Percentiles rank a stretch among this genome's conserved stretches.
phyloP scores from a whole-genome alignment of 2,113 vertebrate species.

The Neoarius graeffei region DNA sequence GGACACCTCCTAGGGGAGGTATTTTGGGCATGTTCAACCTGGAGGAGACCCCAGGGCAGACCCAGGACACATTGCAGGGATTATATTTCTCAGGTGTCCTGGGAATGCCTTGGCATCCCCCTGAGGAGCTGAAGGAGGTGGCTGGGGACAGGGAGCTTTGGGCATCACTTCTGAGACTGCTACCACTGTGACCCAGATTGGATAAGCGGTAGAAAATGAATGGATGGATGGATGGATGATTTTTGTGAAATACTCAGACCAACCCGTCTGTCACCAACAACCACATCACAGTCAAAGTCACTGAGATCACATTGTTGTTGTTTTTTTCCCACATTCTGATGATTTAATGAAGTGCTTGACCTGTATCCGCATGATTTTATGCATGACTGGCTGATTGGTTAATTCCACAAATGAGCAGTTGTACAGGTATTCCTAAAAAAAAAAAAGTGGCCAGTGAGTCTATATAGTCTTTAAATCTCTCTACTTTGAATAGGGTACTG shows the following conservation, averaged over 20 bases:
- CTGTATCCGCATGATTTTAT: background rate
- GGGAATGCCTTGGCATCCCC: no score
- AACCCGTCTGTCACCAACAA: background rate
- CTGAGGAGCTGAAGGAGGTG: no score
- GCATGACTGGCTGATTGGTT: background rate
- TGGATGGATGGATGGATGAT: no score
- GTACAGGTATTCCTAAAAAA: background rate
- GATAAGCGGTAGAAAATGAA: no score
- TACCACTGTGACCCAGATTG: no score
- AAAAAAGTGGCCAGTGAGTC: background rate
- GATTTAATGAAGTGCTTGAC: background rate
- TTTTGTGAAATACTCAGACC: background rate
- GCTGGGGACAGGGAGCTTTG: no score
- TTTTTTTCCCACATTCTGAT: background rate
- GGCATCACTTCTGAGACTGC: no score
- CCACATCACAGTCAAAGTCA: background rate
- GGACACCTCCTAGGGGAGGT: no score
- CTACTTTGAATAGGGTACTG: background rate
- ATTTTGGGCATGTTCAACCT: no score
- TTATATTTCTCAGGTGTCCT: no score
- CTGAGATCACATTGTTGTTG: background rate
- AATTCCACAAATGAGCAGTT: background rate
- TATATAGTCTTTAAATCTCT: background rate
- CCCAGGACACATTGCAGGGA: no score
- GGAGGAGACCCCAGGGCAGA: no score